These are phyloP conservation scores for Drosophila sp. DNA, from an alignment of 1,140 invertebrate genomes.

Conservation along the genomic window DNA sequence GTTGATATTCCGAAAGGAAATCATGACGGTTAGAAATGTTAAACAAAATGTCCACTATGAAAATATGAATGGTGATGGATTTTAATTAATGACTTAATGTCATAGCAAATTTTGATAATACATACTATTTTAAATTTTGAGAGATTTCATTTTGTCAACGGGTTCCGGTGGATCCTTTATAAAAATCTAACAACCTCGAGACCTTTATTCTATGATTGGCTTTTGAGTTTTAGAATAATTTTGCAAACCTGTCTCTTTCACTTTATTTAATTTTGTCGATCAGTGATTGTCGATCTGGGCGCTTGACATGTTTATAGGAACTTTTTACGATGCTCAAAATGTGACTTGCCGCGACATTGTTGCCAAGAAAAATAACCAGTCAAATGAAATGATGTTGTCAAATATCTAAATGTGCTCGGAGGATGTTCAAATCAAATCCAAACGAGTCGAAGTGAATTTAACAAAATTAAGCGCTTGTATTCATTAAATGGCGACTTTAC, in stretches of 20 bases:
- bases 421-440: constrained; percentile 19
- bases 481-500: constrained; percentile 59
- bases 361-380: constrained; percentile 35
- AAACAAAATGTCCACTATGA: too few relatives aligned
- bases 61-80: too few relatives aligned
- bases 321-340: constrained; percentile 38
- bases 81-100: too few relatives aligned
- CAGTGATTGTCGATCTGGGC: background rate
- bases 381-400: constrained; percentile 69
- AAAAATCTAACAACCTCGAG: too few relatives aligned
- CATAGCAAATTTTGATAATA: too few relatives aligned
- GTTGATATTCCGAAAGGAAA: too few relatives aligned
- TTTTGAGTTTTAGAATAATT: background rate
- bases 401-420: constrained; percentile 55
- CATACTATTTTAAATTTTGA: too few relatives aligned
- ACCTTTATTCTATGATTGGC: too few relatives aligned
- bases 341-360: constrained; percentile 55
- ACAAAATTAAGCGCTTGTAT: constrained; percentile 24
- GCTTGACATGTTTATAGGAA: constrained; percentile 57
- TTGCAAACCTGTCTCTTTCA: background rate
- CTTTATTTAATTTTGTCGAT: background rate
- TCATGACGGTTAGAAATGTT: too few relatives aligned
- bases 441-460: background rate
- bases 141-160: too few relatives aligned
- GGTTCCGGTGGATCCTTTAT: too few relatives aligned